These are phyloP conservation scores for Dysmachus trigonus DNA, from an alignment of 2,888 invertebrate species.

Conservation along the genomic window DNA sequence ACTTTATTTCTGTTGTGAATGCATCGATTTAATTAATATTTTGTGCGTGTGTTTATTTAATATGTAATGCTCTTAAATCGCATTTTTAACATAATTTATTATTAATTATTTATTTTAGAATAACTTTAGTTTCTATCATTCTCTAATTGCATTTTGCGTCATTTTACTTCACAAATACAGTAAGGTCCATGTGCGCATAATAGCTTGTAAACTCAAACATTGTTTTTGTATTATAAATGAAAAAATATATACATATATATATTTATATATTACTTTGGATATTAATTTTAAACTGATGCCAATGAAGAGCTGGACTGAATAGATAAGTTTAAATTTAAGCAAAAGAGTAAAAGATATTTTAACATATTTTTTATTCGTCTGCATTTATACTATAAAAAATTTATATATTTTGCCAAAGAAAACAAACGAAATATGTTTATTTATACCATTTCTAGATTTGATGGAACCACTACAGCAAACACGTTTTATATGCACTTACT, in stretches of 20 bases:
- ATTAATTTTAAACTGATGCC: background rate
- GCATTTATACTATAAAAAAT: conserved; percentile 43
- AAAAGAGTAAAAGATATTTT: background rate
- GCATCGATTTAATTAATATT: conserved; percentile 22
- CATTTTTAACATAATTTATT: conserved; percentile 20
- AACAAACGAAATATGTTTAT: conserved; percentile 44
- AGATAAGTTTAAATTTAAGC: background rate
- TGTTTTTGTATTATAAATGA: background rate
- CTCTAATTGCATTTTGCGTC: conserved; percentile 10
- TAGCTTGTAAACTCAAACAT: background rate
- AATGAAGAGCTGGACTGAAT: conserved; percentile 32
- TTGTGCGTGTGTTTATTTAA: conserved; percentile 24
- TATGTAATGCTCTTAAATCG: background rate
- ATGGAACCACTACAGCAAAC: conserved; percentile 41
- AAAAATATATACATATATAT: no score
- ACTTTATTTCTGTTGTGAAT: conserved; percentile 26
- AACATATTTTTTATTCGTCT: conserved; percentile 12
- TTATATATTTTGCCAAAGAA: background rate
- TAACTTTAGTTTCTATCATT: conserved; percentile 14
- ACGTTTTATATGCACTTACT: conserved; percentile 53
- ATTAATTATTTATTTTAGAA: conserved; percentile 25
- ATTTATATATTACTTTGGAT: background rate
- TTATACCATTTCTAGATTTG: conserved; percentile 50
- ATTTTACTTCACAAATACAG: background rate
- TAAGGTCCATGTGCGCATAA: conserved; percentile 1